These are phyloP conservation scores for Heliconius cydno DNA, from an alignment of 2,888 invertebrate species.

Conservation along the genomic window DNA sequence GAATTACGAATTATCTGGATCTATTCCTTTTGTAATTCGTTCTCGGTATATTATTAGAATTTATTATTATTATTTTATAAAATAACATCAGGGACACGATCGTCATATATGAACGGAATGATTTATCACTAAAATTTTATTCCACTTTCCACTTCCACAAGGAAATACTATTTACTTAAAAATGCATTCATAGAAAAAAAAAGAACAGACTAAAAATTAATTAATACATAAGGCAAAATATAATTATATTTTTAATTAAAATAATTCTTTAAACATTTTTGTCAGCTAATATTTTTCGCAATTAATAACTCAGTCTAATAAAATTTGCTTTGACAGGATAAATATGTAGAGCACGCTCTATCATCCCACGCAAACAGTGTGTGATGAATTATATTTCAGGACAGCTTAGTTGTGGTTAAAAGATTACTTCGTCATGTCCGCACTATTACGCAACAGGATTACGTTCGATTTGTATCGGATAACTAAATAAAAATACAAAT, in stretches of 20 bases:
- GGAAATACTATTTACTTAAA: background rate
- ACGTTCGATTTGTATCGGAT: conserved; percentile 28
- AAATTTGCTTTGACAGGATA: conserved; percentile 16
- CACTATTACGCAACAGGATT: conserved; percentile 32
- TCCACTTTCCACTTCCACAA: background rate
- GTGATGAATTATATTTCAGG: conserved; percentile 25
- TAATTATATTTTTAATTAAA: background rate
- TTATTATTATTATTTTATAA: background rate
- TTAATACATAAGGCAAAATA: background rate
- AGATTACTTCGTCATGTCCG: conserved; percentile 38
- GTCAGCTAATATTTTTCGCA: background rate
- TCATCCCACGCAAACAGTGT: conserved; percentile 24
- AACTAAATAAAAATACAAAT: background rate
- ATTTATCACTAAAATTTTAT: background rate
- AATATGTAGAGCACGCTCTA: conserved; percentile 10
- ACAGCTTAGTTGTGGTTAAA: conserved; percentile 33
- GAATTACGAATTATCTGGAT: background rate
- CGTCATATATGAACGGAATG: background rate
- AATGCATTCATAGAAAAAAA: background rate
- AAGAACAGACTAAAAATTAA: background rate
- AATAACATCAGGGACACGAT: background rate
- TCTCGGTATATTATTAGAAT: background rate
- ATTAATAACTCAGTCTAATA: conserved; percentile 15
- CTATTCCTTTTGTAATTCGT: no score
- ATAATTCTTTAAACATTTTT: conserved; percentile 4